Evolutionary conservation across 2,888 invertebrate species (phyloP), one percentile per base, ranked within the genome.

Genomic region (Poecilus cupreus): DNA sequence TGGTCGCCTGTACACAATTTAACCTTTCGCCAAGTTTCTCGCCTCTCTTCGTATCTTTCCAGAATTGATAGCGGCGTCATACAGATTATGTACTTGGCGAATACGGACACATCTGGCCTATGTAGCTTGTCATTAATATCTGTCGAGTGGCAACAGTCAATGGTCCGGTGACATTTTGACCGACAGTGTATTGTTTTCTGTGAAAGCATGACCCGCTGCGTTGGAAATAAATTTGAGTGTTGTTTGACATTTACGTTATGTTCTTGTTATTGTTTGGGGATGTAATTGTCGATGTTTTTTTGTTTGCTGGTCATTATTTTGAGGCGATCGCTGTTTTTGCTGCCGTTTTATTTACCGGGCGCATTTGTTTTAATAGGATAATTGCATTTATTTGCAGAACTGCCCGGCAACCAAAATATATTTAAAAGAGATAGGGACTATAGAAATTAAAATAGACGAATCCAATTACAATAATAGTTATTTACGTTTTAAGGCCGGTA

Each of bases 141-240:
- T 24, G 57, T 57, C 64, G 13, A 8, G 16, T 32, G 32, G 16
- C 22, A 32, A 10, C 13, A 64, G 64, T 64, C 64, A 64, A 64
- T 64, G 64, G 24, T 64, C 3, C 64, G 64, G 4, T 64, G 64
- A 64, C 64, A 64, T 64, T 64, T 32, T 64, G 64, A 64, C 32
- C 64, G 64, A 26, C 64, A 64, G 16, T 64, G 64, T 64, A 64
- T 64, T 64, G 64, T 64, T 64, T 64, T 64, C 64, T 13, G 64
- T 64, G 64, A 32, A 64, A 64, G 37, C 64, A 32, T 37, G 0
- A 13, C 1, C 64, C 18, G 32, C 1, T 26, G 64, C 37, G 64
- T 11, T 37, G 68, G 39, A 68, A 68, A 60, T 60, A 60, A 39
- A 68, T 68, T 39, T 43, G 68, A 68, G 60, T 24, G 68, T 8